Percentiles rank a stretch among this genome's conserved stretches.
Evolutionary conservation across 2,888 invertebrate genomes (phyloP).

Genomic region (Drosophila kanekoi): DNA sequence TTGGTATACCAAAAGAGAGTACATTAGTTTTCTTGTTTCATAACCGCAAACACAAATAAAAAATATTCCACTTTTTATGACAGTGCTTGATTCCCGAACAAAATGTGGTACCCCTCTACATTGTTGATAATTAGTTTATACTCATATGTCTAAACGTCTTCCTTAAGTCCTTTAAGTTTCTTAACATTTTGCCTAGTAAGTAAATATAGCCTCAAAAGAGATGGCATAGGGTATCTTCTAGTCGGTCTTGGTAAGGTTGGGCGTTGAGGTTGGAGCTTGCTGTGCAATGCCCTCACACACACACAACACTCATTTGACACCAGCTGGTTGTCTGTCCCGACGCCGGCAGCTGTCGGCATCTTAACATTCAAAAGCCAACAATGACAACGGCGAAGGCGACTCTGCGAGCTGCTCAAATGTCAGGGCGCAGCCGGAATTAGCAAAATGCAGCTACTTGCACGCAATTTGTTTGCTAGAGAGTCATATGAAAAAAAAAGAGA

Average conservation of each 20-base stretch:
- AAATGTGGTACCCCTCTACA: not conserved
- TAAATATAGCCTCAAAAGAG: not conserved
- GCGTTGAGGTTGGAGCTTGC: slow-evolving; percentile 8
- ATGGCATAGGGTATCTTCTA: not conserved
- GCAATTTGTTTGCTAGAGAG: slow-evolving; percentile 55
- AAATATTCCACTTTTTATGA: no score
- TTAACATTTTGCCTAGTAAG: no score
- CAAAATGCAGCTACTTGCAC: slow-evolving; percentile 79
- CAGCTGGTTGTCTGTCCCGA: slow-evolving; percentile 54
- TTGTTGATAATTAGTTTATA: no score
- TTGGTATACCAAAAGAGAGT: no score
- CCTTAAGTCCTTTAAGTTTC: no score
- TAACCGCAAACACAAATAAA: no score
- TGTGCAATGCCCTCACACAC: slow-evolving; percentile 65
- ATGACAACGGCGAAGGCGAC: slow-evolving; percentile 60
- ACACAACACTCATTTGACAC: slow-evolving; percentile 69
- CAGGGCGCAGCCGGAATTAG: slow-evolving; percentile 71
- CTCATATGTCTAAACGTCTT: no score
- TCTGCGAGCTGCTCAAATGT: slow-evolving; percentile 59
- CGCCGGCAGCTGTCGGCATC: slow-evolving; percentile 77
- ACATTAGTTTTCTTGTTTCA: no score
- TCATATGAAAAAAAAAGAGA: slow-evolving; percentile 8
- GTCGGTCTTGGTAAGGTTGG: not conserved
- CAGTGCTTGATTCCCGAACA: not conserved
- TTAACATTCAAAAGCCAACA: slow-evolving; percentile 79